A percentile compares a stretch with the other conserved stretches of the same genome.
phyloP scores from a whole-genome alignment of 1,140 invertebrate species.

The Bombus pascuorum region DNA sequence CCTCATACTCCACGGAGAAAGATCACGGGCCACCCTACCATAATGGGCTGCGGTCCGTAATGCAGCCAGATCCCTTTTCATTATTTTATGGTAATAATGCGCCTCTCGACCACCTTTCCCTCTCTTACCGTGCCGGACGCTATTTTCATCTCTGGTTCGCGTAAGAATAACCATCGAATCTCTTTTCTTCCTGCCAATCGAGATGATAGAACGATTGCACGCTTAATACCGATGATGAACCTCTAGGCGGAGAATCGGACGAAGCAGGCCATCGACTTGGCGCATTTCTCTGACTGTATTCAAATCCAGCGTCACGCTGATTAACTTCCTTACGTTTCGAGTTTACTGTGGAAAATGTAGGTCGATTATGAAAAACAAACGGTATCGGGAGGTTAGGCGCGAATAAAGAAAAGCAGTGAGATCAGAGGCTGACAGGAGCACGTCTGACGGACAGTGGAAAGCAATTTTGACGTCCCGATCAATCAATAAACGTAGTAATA shows the following conservation, averaged over 20 bases:
- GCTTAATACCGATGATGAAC: slow-evolving; percentile 31
- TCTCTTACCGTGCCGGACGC: slow-evolving; percentile 2
- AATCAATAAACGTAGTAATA: slow-evolving; percentile 62
- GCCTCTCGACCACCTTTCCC: slow-evolving; percentile 42
- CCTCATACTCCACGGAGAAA: slow-evolving; percentile 56
- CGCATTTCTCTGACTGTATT: background rate
- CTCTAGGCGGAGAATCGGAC: background rate
- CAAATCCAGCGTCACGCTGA: background rate
- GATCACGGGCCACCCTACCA: slow-evolving; percentile 52
- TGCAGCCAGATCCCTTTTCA: slow-evolving; percentile 72
- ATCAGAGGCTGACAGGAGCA: background rate
- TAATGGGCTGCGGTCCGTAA: slow-evolving; percentile 65
- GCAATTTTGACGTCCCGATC: slow-evolving; percentile 43
- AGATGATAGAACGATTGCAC: slow-evolving; percentile 18
- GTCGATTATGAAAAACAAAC: background rate
- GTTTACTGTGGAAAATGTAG: too few relatives aligned
- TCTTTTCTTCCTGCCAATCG: slow-evolving; percentile 26
- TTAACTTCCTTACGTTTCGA: background rate
- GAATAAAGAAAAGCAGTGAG: too few relatives aligned
- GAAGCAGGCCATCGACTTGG: background rate
- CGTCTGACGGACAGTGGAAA: slow-evolving; percentile 1
- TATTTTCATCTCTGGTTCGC: slow-evolving; percentile 41
- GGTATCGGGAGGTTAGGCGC: background rate
- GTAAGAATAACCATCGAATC: slow-evolving; percentile 42
- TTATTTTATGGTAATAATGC: slow-evolving; percentile 76